Conservation (phyloP, 2,113 vertebrate species). For the Tachuris rubrigastra region DNA sequence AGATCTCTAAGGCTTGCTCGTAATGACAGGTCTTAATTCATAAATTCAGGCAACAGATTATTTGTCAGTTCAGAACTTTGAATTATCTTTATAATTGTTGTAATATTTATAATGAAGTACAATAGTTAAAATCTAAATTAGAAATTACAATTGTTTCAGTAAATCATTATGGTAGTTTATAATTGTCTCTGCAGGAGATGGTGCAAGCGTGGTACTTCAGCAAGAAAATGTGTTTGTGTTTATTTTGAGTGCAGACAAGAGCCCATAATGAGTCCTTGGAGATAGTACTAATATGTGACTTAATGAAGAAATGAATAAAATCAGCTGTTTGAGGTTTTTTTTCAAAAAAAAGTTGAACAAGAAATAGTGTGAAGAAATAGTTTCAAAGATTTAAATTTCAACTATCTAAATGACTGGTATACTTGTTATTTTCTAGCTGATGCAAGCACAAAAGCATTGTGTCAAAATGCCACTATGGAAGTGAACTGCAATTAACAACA, state of each 20-base stretch:
- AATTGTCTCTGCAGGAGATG: background rate
- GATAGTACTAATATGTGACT: background rate
- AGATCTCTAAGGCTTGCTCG: background rate
- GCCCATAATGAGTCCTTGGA: background rate
- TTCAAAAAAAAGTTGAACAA: background rate
- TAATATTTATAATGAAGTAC: background rate
- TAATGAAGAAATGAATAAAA: slow-evolving; percentile 1
- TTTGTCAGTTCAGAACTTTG: background rate
- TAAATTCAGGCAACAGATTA: background rate
- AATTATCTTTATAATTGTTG: background rate
- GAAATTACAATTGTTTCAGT: background rate
- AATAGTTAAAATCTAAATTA: background rate
- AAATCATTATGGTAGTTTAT: background rate
- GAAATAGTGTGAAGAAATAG: background rate
- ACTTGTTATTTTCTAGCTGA: background rate
- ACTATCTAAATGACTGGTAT: background rate
- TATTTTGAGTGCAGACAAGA: background rate
- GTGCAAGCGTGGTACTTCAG: background rate
- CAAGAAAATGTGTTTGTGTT: background rate
- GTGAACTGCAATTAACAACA: background rate
- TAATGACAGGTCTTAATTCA: background rate
- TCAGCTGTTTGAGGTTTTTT: accelerated
- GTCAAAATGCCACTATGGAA: background rate
- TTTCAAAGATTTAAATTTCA: background rate
- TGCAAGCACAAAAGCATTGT: background rate